Base-by-base conservation (phyloP, 2,113 vertebrate species). In the Alligator mississippiensis region DNA sequence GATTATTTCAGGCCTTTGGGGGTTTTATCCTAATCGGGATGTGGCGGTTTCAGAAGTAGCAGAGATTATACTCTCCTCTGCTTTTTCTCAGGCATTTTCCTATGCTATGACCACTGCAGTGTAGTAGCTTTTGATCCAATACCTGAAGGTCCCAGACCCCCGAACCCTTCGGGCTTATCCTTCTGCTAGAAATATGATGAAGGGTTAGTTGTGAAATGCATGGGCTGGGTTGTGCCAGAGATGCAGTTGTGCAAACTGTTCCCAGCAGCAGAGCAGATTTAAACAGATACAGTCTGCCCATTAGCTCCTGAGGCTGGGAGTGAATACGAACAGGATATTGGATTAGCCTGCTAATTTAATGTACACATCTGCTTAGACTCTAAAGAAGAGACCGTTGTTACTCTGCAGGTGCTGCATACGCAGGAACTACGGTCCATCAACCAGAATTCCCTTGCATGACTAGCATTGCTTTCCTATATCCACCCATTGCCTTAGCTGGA, bases 51-150 rank as follows among this genome's bases (percentile, higher is more conserved):
- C 3, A 83, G 88, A 77, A 80, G 77, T 2, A 83, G 82, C 63
- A 4, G 0, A 78, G 77, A 85, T 3, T 47, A 75, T 30, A 84
- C 85, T 90, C 90, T 85, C 4, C 0, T 17, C 80, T 72, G 38
- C 38, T 87, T 88, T 81, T 66, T 21, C 93, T 87, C 93, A 89
- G 87, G 87, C 38, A 78, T 93, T 90, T 93, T 86, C 93, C 77
- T 90, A 55, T 85, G 77, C 85, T 70, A 84, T 12, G 93, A 72
- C 0, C 4, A n/a, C 94, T 89, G 5, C 84, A 91, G 82, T 87
- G 75, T 16, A 85, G 89, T 92, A 87, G 84, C 94, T 89, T 97
- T 97, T 95, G 94, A 97, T 96, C 96, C 92, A 77, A 87, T 47
- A 47, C 92, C 93, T 89, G 78, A 84, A 93, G 89, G 95, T 94